These are phyloP conservation scores for Boloria euphrosyne DNA, from an alignment of 2,888 invertebrate genomes.

Conservation along the genomic window DNA sequence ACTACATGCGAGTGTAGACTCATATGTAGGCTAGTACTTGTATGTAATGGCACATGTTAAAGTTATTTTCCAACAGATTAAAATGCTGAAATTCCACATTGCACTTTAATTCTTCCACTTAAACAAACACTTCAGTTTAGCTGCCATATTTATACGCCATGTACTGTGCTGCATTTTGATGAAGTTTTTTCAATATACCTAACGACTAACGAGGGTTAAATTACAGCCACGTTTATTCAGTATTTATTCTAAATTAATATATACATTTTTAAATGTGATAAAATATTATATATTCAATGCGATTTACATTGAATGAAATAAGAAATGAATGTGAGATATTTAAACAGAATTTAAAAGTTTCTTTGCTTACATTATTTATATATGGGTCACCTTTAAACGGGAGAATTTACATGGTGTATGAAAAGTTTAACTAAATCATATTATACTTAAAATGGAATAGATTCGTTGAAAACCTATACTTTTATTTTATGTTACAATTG, in stretches of 20 bases:
- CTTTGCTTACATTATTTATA: too few species aligned
- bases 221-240: not conserved
- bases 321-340: too few species aligned
- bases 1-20: too few species aligned
- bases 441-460: not conserved
- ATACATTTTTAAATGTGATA: not conserved
- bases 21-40: not conserved
- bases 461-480: not conserved
- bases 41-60: not conserved
- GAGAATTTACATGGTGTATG: too few species aligned
- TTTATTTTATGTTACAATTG: constrained; percentile 2
- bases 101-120: not conserved
- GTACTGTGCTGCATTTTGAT: constrained; percentile 11
- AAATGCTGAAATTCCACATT: not conserved
- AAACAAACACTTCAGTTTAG: constrained; percentile 4
- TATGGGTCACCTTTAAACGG: too few species aligned
- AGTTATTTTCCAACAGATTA: not conserved
- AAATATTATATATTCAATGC: too few species aligned
- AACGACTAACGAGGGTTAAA: constrained; percentile 3
- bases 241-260: not conserved
- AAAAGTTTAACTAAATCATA: too few species aligned
- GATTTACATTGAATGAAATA: too few species aligned
- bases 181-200: constrained; percentile 11
- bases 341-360: too few species aligned
- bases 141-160: not conserved